phyloP scores from a whole-genome alignment of 2,797 vertebrate species.

The Mormyrus hasselquistii region DNA sequence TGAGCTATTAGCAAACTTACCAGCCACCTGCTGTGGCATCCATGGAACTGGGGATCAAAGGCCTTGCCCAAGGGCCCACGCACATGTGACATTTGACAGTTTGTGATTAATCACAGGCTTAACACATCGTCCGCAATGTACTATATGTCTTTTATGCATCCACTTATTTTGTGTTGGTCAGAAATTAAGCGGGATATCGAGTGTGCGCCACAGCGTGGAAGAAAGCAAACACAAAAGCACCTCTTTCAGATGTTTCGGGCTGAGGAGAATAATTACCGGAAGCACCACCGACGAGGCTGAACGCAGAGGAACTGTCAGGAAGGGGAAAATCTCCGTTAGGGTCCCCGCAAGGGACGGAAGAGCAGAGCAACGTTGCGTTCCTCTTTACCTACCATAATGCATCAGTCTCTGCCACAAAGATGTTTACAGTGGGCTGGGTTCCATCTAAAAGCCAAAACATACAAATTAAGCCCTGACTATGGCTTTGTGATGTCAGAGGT shows the following conservation, averaged over 20 bases:
- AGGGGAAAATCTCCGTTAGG: neutral
- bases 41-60: neutral
- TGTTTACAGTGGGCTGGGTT: neutral
- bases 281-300: conserved; percentile 5
- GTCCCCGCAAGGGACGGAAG: neutral
- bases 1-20: neutral
- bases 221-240: conserved; percentile 11
- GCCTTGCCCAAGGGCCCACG: neutral
- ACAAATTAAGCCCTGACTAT: neutral
- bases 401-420: neutral
- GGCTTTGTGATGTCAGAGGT: neutral
- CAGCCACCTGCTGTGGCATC: neutral
- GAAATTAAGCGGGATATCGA: neutral
- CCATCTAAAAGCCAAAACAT: neutral
- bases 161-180: neutral
- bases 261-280: conserved; percentile 34
- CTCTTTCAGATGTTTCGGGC: conserved; percentile 29
- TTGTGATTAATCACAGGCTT: neutral
- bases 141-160: neutral
- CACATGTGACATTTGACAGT: neutral
- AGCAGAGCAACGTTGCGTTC: neutral
- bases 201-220: neutral
- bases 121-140: neutral
- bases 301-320: neutral
- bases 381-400: neutral